phyloP scores from a whole-genome alignment of 1,140 invertebrate genomes.

The Heliconius hermathena region DNA sequence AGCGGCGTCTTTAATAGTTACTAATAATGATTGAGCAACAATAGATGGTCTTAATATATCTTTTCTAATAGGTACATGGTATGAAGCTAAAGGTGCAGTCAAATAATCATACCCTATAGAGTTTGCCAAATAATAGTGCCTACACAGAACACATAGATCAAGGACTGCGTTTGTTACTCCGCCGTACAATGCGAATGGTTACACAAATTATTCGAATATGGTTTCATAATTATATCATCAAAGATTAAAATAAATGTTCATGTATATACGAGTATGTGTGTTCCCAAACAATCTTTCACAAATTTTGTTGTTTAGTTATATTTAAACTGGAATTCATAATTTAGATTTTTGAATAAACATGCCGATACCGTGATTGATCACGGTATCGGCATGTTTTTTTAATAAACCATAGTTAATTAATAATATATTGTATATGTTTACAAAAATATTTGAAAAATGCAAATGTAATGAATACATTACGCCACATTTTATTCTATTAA shows the following conservation, averaged over 20 bases:
- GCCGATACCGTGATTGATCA: too few species aligned
- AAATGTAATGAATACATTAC: background rate
- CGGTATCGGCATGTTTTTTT: background rate
- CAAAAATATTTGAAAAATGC: background rate
- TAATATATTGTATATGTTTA: background rate
- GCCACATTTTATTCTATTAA: background rate
- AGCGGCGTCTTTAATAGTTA: background rate
- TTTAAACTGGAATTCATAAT: background rate
- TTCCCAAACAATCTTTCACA: too few species aligned
- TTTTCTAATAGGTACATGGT: slow-evolving; percentile 40
- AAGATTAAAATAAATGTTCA: background rate
- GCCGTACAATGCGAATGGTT: slow-evolving; percentile 49
- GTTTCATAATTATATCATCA: slow-evolving; percentile 27
- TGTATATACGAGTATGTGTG: background rate
- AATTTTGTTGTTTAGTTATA: background rate
- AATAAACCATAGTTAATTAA: background rate
- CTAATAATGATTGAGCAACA: background rate
- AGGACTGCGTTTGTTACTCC: slow-evolving; percentile 62
- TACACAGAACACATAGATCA: slow-evolving; percentile 63
- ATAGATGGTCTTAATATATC: background rate
- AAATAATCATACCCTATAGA: slow-evolving; percentile 46
- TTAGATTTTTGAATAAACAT: background rate
- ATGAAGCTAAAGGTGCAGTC: slow-evolving; percentile 50
- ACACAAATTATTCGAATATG: slow-evolving; percentile 39
- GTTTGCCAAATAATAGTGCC: slow-evolving; percentile 60